These are phyloP conservation scores for Tenthredo distinguenda DNA, from an alignment of 2,888 invertebrate genomes.

Conservation along the genomic window DNA sequence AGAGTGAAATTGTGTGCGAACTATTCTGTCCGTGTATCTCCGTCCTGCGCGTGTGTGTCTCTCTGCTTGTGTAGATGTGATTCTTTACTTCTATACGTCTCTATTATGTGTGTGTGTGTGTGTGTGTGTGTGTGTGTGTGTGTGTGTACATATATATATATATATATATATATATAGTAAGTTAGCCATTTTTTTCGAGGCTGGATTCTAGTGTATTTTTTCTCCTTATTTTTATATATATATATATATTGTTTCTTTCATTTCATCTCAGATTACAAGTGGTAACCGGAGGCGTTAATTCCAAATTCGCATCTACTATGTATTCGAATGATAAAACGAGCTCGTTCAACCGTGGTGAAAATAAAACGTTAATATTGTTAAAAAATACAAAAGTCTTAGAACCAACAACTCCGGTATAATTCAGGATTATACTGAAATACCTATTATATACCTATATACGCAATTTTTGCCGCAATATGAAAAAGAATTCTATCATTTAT, in stretches of 20 bases:
- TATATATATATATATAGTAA: neutral
- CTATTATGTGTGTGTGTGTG: neutral
- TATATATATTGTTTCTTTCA: neutral
- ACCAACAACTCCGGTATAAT: constrained; percentile 18
- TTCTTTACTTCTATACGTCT: neutral
- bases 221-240: neutral
- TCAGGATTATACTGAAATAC: neutral
- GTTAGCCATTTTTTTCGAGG: neutral
- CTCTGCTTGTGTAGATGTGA: constrained; percentile 46
- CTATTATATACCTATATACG: neutral
- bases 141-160: neutral
- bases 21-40: constrained; percentile 36
- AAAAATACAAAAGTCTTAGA: constrained; percentile 23
- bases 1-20: constrained; percentile 16
- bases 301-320: neutral
- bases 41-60: neutral
- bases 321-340: constrained; percentile 1
- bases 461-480: neutral
- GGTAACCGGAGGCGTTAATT: constrained; percentile 13
- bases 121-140: neutral
- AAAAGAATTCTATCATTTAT: neutral
- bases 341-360: neutral
- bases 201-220: neutral
- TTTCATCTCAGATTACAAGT: neutral
- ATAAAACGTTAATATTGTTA: neutral